Percentiles rank a stretch among this genome's conserved stretches.
Conservation (phyloP, 2,113 vertebrate species). For the Elachura formosa region DNA sequence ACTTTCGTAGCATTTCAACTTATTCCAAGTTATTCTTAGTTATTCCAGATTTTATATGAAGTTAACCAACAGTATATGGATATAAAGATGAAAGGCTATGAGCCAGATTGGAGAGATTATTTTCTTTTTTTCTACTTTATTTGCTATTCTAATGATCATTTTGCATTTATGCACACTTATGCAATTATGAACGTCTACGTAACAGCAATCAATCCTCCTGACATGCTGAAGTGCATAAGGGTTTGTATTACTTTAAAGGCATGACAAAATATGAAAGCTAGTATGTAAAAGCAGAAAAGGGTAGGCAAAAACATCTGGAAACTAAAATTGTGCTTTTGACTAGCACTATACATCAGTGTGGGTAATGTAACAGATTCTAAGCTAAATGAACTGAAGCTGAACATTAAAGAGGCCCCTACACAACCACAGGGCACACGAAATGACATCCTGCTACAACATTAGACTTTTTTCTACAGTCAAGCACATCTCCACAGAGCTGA, state of each 20-base stretch:
- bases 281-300: not conserved
- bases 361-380: not conserved
- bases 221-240: not conserved
- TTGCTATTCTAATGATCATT: not conserved
- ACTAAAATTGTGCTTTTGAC: not conserved
- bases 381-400: not conserved
- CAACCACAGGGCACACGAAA: rapidly evolving
- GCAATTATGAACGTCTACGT: not conserved
- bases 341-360: not conserved
- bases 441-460: not conserved
- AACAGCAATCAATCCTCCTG: not conserved
- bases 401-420: not conserved
- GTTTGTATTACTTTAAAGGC: not conserved
- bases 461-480: not conserved
- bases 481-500: not conserved
- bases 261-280: not conserved
- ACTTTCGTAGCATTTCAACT: not conserved
- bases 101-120: not conserved
- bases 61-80: not conserved
- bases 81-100: not conserved
- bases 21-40: no score
- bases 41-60: not conserved
- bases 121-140: not conserved
- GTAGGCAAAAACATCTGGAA: not conserved
- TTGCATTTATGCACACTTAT: not conserved